Percentiles rank a stretch among this genome's conserved stretches.
phyloP scores from a whole-genome alignment of 2,797 vertebrate genomes.

The Mormyrops attenuatus region DNA sequence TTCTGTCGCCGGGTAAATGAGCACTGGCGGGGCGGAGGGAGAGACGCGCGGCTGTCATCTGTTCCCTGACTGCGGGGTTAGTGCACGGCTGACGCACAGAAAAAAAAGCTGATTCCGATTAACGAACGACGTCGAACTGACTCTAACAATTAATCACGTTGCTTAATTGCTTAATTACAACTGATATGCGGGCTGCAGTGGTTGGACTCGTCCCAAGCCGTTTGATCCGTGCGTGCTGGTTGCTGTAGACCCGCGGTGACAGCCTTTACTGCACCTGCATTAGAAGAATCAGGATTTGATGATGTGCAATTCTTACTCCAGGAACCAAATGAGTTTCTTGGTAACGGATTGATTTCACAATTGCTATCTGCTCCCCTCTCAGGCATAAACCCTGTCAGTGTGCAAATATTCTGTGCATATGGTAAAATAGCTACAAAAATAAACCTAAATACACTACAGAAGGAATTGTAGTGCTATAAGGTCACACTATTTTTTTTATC shows the following conservation, averaged over 20 bases:
- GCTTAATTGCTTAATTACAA: constrained; percentile 2
- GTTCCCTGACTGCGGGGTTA: neutral
- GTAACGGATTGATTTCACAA: neutral
- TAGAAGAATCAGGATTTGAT: neutral
- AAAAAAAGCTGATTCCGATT: neutral
- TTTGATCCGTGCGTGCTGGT: neutral
- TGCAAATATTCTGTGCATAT: constrained; percentile 1
- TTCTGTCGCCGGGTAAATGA: constrained; percentile 1
- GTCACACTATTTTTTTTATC: neutral
- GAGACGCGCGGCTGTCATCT: neutral
- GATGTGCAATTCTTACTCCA: neutral
- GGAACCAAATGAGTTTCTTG: neutral
- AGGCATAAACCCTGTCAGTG: neutral
- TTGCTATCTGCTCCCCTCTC: neutral
- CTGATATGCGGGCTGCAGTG: neutral
- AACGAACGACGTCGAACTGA: neutral
- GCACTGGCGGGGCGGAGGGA: neutral
- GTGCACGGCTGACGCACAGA: neutral
- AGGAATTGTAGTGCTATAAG: neutral
- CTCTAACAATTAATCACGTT: neutral
- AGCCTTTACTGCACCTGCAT: neutral
- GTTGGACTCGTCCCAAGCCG: neutral
- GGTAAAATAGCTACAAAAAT: neutral
- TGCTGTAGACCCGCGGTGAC: neutral
- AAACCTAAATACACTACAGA: neutral